Evolutionary conservation across 1,140 invertebrate species (phyloP).

Genomic region (Colletes latitarsis): DNA sequence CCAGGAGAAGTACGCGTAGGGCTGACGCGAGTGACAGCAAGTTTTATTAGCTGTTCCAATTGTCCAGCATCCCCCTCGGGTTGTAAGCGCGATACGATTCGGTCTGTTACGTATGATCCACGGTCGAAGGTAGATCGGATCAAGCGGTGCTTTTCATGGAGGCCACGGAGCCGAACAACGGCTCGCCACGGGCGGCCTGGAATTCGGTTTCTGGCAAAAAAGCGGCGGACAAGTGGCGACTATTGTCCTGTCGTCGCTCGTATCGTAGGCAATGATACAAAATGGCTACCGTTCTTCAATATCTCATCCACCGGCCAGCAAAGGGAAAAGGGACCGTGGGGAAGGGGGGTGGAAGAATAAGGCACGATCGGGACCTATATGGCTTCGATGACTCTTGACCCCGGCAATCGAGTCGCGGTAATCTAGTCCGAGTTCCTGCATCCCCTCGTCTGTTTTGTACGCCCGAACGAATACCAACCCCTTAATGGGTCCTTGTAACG

Average conservation of each 20-base stretch:
- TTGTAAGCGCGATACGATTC: slow-evolving; percentile 25
- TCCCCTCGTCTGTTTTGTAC: not conserved
- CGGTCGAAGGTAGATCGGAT: slow-evolving; percentile 39
- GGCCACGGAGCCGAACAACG: not conserved
- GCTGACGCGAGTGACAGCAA: not conserved
- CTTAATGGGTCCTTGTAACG: not conserved
- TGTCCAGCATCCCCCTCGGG: not conserved
- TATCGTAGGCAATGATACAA: slow-evolving; percentile 53
- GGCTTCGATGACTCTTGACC: slow-evolving; percentile 54
- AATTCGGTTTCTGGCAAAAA: slow-evolving; percentile 58
- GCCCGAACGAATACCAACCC: not conserved
- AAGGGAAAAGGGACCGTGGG: not conserved
- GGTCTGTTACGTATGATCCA: slow-evolving; percentile 27
- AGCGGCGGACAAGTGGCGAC: slow-evolving; percentile 48
- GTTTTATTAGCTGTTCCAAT: slow-evolving; percentile 8
- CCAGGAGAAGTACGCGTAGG: not conserved
- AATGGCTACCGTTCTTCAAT: slow-evolving; percentile 61
- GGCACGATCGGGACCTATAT: slow-evolving; percentile 21
- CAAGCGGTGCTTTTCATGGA: slow-evolving; percentile 9
- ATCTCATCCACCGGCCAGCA: slow-evolving; percentile 39
- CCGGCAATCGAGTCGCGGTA: slow-evolving; percentile 54
- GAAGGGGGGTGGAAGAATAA: slow-evolving; percentile 2
- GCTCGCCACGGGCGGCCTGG: slow-evolving; percentile 30
- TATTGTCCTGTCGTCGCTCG: slow-evolving; percentile 55
- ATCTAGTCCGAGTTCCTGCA: slow-evolving; percentile 53